Base-by-base conservation (phyloP, 2,888 invertebrate genomes). In the Parapristionchus giblindavisi region DNA sequence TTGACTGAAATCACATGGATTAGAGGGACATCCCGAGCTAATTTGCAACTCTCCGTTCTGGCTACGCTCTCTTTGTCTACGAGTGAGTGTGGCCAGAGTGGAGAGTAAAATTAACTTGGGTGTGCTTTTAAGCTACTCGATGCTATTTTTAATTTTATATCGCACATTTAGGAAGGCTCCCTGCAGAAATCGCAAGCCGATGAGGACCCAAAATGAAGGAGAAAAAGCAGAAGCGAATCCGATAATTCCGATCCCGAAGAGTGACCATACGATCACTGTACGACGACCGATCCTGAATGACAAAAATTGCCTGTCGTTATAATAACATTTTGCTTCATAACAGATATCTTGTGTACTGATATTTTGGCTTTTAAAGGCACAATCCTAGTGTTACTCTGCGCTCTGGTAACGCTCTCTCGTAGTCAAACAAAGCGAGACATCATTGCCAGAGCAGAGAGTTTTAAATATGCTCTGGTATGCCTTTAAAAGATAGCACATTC, bases 141-240 rank as follows among this genome's bases (percentile, higher is more conserved):
- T 52, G 11, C 43, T 43, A 52, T n/a, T 52, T 29, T 17, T 58
- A 17, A 58, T 8, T 52, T 0, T 0, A 11, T 4, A 66, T 21
- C 65, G 29, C 11, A 68, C 68, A 68, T 68, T 68, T 48, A 68
- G 68, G 51, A 68, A 52, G 68, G 34, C 34, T 48, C 68, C 68
- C 52, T 68, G 68, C n/a, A 52, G 14, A 36, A 68, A 51, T 48
- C 68, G 68, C 11, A 32, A 34, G 51, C 34, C 27, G 34, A 68
- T 38, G 52, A 68, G 68, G 68, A 68, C 51, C 51, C 34, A 38
- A 24, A 68, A 68, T 32, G 51, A 52, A 24, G 68, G 68, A 51
- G 68, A 21, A 52, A 68, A 52, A 32, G 68, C 1, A 3, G 68
- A 68, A 3, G 38, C 14, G 6, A 38, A 34, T 0, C 68, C 68